Conservation (phyloP, 2,888 invertebrate species). For the Macrophya annulata region DNA sequence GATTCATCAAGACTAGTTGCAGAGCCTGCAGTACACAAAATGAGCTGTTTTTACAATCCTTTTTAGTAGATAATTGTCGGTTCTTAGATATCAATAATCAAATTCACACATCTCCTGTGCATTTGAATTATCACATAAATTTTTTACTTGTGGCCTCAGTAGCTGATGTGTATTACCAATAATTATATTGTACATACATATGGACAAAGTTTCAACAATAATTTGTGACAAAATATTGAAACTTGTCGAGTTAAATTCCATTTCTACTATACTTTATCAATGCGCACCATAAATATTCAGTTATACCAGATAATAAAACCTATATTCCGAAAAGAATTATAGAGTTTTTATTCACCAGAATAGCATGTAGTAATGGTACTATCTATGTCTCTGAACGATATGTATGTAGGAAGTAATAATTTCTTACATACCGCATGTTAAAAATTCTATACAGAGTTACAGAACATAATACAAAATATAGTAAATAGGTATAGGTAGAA, state of each 20-base stretch:
- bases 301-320: not conserved
- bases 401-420: not conserved
- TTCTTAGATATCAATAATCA: not conserved
- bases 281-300: not conserved
- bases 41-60: not conserved
- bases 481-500: not conserved
- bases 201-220: not conserved
- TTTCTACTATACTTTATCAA: not conserved
- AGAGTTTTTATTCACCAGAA: not conserved
- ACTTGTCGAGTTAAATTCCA: not conserved
- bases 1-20: constrained; percentile 78
- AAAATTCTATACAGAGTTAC: not conserved
- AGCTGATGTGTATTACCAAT: not conserved
- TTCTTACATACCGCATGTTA: not conserved
- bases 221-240: not conserved
- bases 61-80: not conserved
- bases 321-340: not conserved
- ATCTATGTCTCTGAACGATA: not conserved
- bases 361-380: not conserved
- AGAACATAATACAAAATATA: not conserved
- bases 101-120: not conserved
- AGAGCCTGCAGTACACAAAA: constrained; percentile 72
- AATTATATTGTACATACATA: not conserved
- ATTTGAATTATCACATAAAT: not conserved
- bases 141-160: not conserved